Evolutionary conservation across 2,888 invertebrate species (phyloP).

Genomic region (Spodoptera exigua): DNA sequence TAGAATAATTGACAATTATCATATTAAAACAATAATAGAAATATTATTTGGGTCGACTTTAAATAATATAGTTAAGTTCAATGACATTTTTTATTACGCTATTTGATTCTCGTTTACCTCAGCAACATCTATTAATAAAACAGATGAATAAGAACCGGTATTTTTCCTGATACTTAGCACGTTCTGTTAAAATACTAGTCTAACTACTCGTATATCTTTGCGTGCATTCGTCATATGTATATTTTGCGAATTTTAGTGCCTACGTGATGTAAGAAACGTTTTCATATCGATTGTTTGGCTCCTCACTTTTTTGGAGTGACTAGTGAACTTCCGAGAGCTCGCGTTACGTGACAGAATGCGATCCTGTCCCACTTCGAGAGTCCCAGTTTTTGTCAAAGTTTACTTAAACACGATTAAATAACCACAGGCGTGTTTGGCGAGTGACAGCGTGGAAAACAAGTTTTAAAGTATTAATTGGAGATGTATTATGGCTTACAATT

Average conservation of each 20-base stretch:
- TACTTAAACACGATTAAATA: conserved; percentile 7
- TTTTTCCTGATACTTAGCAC: conserved; percentile 36
- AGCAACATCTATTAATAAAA: conserved; percentile 34
- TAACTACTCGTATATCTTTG: conserved; percentile 6
- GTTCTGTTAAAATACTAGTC: conserved; percentile 24
- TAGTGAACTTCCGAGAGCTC: conserved; percentile 46
- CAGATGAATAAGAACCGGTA: conserved; percentile 33
- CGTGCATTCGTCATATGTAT: conserved; percentile 34
- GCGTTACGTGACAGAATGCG: conserved; percentile 48
- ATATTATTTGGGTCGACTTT: background rate
- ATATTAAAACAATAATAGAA: background rate
- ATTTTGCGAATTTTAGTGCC: conserved; percentile 44
- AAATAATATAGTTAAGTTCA: background rate
- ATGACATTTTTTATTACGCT: conserved; percentile 7
- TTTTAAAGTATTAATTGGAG: conserved; percentile 16
- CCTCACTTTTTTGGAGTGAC: conserved; percentile 44
- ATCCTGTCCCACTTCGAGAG: conserved; percentile 14
- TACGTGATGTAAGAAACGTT: conserved; percentile 73
- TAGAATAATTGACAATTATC: background rate
- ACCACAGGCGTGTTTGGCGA: conserved; percentile 5
- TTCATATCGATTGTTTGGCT: conserved; percentile 61
- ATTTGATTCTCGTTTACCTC: conserved; percentile 20
- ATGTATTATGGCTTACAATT: conserved; percentile 57
- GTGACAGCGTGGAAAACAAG: conserved; percentile 5
- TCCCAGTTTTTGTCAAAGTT: conserved; percentile 27